These are phyloP conservation scores for Bimastos eiseni DNA, from an alignment of 2,888 invertebrate species.

Conservation along the genomic window DNA sequence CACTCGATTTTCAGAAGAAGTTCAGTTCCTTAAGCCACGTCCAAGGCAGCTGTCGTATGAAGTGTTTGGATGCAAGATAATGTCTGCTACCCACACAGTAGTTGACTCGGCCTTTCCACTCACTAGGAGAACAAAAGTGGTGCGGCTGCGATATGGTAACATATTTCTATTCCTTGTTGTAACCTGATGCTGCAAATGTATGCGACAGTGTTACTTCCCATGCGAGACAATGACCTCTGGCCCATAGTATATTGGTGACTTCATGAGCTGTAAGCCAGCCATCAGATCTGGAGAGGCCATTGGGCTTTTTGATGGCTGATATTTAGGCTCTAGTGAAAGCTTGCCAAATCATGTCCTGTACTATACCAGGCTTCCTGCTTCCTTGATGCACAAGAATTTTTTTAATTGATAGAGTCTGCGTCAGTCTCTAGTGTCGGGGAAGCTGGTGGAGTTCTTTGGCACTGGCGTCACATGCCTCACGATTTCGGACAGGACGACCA, in stretches of 20 bases:
- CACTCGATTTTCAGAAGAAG: no score
- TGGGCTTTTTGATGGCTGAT: neutral
- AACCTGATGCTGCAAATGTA: neutral
- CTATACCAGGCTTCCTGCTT: neutral
- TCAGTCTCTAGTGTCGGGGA: constrained; percentile 93
- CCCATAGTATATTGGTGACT: neutral
- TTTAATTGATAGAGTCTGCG: constrained; percentile 74
- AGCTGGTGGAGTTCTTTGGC: constrained; percentile 98
- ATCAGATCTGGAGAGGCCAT: neutral
- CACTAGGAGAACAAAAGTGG: no score
- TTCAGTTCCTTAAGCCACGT: no score
- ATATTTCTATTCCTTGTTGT: no score
- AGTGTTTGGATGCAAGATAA: no score
- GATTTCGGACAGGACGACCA: constrained; percentile 94
- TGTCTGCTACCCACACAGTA: no score
- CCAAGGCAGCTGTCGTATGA: no score
- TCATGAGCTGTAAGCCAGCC: neutral
- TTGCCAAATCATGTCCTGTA: neutral
- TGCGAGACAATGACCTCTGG: neutral
- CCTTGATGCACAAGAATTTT: neutral
- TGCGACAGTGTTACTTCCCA: neutral
- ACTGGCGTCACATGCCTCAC: constrained; percentile 86
- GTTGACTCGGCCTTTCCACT: no score
- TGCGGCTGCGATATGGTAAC: no score
- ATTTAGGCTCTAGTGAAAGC: neutral